Percentiles rank a stretch among this genome's conserved stretches.
Conservation (phyloP, 2,113 vertebrate species). For the Danionella cerebrum region DNA sequence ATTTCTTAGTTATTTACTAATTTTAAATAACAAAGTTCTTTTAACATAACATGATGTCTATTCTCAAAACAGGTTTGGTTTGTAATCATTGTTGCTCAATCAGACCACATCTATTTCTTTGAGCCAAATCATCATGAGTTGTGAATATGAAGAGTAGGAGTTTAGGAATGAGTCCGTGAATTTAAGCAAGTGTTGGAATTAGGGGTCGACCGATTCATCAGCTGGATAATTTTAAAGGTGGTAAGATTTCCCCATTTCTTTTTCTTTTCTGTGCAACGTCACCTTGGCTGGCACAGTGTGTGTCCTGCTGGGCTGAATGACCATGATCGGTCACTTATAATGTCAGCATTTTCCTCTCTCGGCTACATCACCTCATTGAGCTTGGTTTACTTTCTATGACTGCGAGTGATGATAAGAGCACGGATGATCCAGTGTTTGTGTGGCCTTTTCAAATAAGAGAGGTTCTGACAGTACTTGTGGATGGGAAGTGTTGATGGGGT, state of each 20-base stretch:
- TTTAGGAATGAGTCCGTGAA: not conserved
- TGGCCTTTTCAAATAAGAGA: not conserved
- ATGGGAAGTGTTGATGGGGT: not conserved
- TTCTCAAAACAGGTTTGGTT: not conserved
- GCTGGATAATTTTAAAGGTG: not conserved
- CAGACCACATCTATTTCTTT: not conserved
- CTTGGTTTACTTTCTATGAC: not conserved
- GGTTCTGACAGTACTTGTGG: not conserved
- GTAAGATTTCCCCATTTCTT: not conserved
- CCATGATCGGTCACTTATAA: not conserved
- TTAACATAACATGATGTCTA: not conserved
- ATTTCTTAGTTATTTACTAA: too few species aligned
- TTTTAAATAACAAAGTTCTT: not conserved
- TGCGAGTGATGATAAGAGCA: not conserved
- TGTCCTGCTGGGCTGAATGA: not conserved
- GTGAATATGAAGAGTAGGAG: not conserved
- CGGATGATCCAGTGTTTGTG: not conserved
- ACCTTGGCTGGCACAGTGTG: not conserved
- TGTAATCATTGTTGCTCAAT: not conserved
- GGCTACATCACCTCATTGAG: slow-evolving; percentile 18
- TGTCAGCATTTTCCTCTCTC: slow-evolving; percentile 9
- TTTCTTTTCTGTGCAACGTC: not conserved
- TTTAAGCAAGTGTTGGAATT: too few species aligned
- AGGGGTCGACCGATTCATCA: too few species aligned
- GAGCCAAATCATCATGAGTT: not conserved